Base-by-base conservation (phyloP, 2,113 vertebrate genomes). In the Arvicanthis niloticus region DNA sequence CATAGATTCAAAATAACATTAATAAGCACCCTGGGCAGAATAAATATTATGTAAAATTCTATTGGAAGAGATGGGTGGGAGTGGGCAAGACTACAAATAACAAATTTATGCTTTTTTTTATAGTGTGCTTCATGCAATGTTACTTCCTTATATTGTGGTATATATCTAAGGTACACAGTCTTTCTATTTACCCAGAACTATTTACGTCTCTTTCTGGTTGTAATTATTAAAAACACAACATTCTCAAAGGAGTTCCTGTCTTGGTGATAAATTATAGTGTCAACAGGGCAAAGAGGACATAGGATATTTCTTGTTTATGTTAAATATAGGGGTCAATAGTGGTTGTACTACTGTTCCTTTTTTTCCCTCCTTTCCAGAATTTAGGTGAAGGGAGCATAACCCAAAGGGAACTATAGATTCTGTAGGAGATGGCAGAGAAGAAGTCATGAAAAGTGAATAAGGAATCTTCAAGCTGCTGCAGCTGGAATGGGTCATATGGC, bases 221-320 rank as follows among this genome's bases (percentile, higher is more conserved):
- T 93, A 86, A 95, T 91, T 84, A 82, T 77, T 68, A 77, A 87
- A 53, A 91, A 60, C 53, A 77, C 2, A 76, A 19, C 7, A 77
- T 91, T 95, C 40, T 90, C 58, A 67, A 91, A 82, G 17, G 22
- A 97, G 65, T 76, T 42, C 17, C 68, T 65, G 58, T 81, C 58
- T 91, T 7, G 4, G n/a, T 94, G 77, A 96, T 91, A 91, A 81
- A 94, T 89, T 81, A 60, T 31, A 60, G 29, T 87, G 82, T 82
- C 73, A 95, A 56, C 34, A 77, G 51, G 45, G 17, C n/a, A 90
- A 73, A 92, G 62, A 89, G 42, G 17, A 62, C 89, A 93, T 77
- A 1, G 40, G 5, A 92, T 92, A 62, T 75, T 91, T 93, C 53
- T 88, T 89, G 5, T 8, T 72, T 24, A 4, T 90, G n/a, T 56